Percentiles rank a stretch among this genome's conserved stretches.
Conservation (phyloP, 2,797 vertebrate genomes). For the Ctenopoma kingsleyae region DNA sequence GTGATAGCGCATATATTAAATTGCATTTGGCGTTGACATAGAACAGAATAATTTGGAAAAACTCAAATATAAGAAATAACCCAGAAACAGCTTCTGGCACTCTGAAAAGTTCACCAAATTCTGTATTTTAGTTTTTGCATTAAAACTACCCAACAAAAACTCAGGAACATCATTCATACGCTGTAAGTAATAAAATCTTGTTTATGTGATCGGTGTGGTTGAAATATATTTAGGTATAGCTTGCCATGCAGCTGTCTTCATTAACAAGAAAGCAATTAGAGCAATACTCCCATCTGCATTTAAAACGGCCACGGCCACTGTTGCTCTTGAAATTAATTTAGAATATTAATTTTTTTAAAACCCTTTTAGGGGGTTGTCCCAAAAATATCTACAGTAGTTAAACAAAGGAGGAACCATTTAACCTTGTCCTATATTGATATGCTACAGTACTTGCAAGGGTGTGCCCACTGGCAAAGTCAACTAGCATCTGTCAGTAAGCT, state of each 20-base stretch:
- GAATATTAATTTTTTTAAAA: conserved; percentile 50
- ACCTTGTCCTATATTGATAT: conserved; percentile 83
- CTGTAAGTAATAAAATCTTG: background rate
- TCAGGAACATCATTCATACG: too few relatives aligned
- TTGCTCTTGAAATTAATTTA: conserved; percentile 58
- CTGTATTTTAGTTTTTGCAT: background rate
- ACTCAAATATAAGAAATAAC: background rate
- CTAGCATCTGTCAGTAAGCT: conserved; percentile 72
- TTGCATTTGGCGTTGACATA: too few relatives aligned
- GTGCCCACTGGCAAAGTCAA: conserved; percentile 83
- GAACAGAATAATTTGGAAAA: background rate
- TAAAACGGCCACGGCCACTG: conserved; percentile 36
- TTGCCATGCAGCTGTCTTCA: conserved; percentile 24
- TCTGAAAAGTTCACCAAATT: too few relatives aligned
- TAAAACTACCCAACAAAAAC: background rate
- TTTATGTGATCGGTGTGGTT: background rate
- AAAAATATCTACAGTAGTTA: conserved; percentile 70
- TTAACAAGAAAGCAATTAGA: conserved; percentile 23
- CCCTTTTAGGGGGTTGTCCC: conserved; percentile 60
- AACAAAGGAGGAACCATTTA: conserved; percentile 75
- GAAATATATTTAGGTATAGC: conserved; percentile 20
- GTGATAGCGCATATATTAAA: background rate
- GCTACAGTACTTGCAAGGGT: conserved; percentile 52
- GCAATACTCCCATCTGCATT: conserved; percentile 22
- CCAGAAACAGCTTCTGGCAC: background rate